Base-by-base conservation (phyloP, 2,797 vertebrate genomes). In the Poecilia velifera region DNA sequence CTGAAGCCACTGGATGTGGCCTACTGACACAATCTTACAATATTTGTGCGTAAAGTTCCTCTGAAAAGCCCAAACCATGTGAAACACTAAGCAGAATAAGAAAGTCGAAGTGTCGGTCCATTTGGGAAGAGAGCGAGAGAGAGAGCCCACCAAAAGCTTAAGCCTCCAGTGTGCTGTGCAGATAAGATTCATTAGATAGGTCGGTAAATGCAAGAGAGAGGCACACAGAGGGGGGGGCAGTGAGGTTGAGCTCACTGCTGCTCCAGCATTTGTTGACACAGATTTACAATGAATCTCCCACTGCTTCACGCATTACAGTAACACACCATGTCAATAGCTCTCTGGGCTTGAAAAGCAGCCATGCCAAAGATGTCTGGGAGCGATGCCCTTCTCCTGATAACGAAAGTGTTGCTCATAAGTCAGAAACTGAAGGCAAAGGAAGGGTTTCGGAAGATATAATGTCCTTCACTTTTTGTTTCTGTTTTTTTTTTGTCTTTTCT, bases 161-260 rank as follows among this genome's bases (percentile, higher is more conserved):
- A 95, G 92, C 93, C 92, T 93, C 90, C 90, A 86, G 91, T 94
- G 92, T 92, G 92, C 86, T 86, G 86, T 83, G 87, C 82, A 93
- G 94, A 95, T 95, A 95, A 95, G 93, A 95, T 95, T 94, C 92
- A 94, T 94, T 94, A 93, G 95, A 95, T 94, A 94, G 92, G 91
- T 93, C 78, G 79, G 90, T 86, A 92, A 93, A 94, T 92, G 91
- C 86, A 89, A 83, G 89, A 87, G 83, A 87, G 90, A 87, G 80
- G 80, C 85, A 86, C 77, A 77, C 46, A 68, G 77, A 76, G 68
- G 77, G 79, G 75, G 79, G 68, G 86, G 78, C 83, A 59, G 89
- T 82, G 80, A 90, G 87, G 90, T 87, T 81, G 88, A 92, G 88
- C 86, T 82, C 46, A 81, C 86, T 91, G 89, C 93, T 93, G 92